A percentile compares a stretch with the other conserved stretches of the same genome.
phyloP scores from a whole-genome alignment of 2,113 vertebrate species.

The Scytalopus superciliaris region DNA sequence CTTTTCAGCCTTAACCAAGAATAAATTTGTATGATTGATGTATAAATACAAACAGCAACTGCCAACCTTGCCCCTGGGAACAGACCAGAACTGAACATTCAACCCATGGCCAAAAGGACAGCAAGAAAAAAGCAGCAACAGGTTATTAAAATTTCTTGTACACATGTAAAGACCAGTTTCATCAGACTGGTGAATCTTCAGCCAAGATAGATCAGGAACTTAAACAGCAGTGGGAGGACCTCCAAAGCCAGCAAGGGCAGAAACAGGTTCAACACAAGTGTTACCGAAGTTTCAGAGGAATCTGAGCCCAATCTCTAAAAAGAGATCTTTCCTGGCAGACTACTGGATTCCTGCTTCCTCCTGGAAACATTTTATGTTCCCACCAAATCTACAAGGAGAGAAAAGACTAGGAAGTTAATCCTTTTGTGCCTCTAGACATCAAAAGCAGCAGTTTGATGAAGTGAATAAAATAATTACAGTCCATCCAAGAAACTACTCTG shows the following conservation, averaged over 20 bases:
- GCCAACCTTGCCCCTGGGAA: not conserved
- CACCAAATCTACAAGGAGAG: not conserved
- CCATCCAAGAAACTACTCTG: not conserved
- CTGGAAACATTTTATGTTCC: rapidly evolving
- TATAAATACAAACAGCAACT: not conserved
- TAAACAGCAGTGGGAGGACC: not conserved
- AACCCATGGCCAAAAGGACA: not conserved
- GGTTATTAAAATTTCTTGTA: not conserved
- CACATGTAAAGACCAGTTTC: not conserved
- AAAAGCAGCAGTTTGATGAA: not conserved
- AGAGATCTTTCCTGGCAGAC: rapidly evolving
- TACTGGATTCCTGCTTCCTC: not conserved
- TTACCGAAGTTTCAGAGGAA: not conserved
- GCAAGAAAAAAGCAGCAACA: not conserved
- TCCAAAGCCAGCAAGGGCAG: not conserved
- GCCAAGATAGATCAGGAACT: not conserved
- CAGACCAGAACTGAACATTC: not conserved
- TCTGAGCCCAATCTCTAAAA: not conserved
- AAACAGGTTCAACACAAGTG: not conserved
- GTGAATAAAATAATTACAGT: not conserved
- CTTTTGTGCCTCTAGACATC: not conserved
- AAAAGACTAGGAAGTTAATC: not conserved
- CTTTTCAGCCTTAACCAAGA: not conserved
- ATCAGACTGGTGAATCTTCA: not conserved
- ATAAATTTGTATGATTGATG: not conserved